Conservation (phyloP, 2,797 vertebrate genomes). For the Dendrocincla fuliginosa region DNA sequence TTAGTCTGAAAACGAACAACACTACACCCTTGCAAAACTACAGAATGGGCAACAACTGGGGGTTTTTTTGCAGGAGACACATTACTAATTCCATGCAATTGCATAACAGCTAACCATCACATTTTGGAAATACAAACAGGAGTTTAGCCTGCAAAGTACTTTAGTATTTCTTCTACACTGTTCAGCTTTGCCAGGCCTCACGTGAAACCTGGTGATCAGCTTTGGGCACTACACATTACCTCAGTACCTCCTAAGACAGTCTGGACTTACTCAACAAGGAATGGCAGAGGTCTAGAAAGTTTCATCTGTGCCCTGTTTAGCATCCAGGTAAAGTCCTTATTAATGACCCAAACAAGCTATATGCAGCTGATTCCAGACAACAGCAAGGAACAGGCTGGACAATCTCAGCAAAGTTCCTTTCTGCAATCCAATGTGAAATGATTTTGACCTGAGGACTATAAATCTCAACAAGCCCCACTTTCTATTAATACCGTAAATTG, state of each 20-base stretch:
- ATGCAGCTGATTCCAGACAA: neutral
- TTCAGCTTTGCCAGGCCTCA: neutral
- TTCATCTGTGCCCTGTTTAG: neutral
- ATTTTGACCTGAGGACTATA: neutral
- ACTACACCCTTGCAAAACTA: neutral
- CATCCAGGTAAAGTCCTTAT: neutral
- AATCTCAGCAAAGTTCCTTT: neutral
- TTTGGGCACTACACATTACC: neutral
- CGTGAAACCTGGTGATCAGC: fast-evolving
- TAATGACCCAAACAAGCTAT: neutral
- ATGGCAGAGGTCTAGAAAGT: neutral
- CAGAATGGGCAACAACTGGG: neutral
- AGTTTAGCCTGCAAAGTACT: neutral
- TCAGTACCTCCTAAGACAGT: neutral
- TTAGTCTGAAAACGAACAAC: neutral
- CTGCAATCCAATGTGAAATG: neutral
- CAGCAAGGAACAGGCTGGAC: neutral
- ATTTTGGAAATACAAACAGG: neutral
- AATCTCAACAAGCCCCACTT: neutral
- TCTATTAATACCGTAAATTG: neutral
- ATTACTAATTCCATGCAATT: neutral
- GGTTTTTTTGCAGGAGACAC: neutral
- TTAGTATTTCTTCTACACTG: neutral
- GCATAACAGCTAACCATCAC: neutral
- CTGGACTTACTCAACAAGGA: neutral